These are phyloP conservation scores for Phortica variegata DNA, from an alignment of 1,140 invertebrate species.

Conservation along the genomic window DNA sequence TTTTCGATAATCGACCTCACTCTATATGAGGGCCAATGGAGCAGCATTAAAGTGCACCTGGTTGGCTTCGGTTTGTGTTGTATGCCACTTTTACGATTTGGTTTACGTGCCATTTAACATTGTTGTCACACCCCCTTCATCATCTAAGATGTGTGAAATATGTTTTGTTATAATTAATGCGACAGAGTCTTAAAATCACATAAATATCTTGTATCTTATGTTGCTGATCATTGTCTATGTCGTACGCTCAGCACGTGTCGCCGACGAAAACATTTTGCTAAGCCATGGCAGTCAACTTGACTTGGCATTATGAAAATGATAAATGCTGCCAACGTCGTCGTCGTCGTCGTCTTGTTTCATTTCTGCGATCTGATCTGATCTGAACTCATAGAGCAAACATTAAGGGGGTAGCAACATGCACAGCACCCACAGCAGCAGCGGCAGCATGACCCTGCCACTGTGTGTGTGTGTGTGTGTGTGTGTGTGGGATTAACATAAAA, in stretches of 20 bases:
- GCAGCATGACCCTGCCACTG: neutral
- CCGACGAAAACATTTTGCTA: constrained; percentile 29
- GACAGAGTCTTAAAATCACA: constrained; percentile 32
- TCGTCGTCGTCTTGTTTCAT: neutral
- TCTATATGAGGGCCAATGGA: too few relatives aligned
- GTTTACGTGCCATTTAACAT: constrained; percentile 41
- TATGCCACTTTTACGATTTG: constrained; percentile 29
- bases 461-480: constrained; percentile 6
- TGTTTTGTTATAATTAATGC: constrained; percentile 3
- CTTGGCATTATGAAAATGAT: constrained; percentile 45
- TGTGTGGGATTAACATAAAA: constrained; percentile 34
- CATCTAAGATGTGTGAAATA: neutral
- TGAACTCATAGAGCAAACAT: too few relatives aligned
- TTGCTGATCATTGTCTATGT: constrained; percentile 29
- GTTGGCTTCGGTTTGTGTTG: too few relatives aligned
- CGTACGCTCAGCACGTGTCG: constrained; percentile 25
- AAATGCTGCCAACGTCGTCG: constrained; percentile 41
- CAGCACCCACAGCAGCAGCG: constrained; percentile 2
- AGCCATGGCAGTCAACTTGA: constrained; percentile 5
- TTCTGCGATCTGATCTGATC: neutral
- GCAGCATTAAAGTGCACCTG: too few relatives aligned
- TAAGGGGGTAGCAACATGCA: constrained; percentile 20
- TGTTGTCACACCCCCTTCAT: neutral
- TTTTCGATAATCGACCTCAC: neutral
- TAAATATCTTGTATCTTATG: constrained; percentile 24